A percentile compares a stretch with the other conserved stretches of the same genome.
phyloP scores from a whole-genome alignment of 2,888 invertebrate genomes.

The Argyresthia albistria region DNA sequence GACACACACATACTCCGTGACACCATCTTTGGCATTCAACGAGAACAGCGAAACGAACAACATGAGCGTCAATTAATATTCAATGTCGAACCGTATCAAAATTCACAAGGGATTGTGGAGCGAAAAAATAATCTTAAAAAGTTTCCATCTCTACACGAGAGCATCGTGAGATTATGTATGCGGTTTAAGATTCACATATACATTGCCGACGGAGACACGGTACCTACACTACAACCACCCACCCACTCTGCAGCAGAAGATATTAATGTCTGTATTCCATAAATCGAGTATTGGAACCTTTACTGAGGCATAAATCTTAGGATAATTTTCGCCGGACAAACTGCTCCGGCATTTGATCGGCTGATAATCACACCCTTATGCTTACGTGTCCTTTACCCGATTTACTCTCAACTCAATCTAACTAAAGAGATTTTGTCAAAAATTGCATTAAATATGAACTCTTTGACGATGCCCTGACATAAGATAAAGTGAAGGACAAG shows the following conservation, averaged over 20 bases:
- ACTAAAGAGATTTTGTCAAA: too few relatives aligned
- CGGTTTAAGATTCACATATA: constrained; percentile 21
- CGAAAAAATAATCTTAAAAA: constrained; percentile 23
- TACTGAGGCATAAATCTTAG: too few relatives aligned
- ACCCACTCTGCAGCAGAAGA: background rate
- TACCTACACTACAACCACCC: background rate
- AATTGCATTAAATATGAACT: too few relatives aligned
- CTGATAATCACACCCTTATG: too few relatives aligned
- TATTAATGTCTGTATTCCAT: background rate
- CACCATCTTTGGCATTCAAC: constrained; percentile 26
- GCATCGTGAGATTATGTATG: too few relatives aligned
- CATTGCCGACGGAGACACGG: constrained; percentile 8
- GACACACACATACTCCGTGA: background rate
- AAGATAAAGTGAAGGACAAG: too few relatives aligned
- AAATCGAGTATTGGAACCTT: background rate
- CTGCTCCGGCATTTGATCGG: too few relatives aligned
- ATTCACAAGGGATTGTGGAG: constrained; percentile 24
- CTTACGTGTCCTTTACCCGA: too few relatives aligned
- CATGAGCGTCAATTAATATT: constrained; percentile 13
- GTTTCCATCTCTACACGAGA: constrained; percentile 7
- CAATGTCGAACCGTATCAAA: constrained; percentile 53
- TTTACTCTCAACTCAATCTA: too few relatives aligned
- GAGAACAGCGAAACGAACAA: constrained; percentile 32
- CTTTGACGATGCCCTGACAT: too few relatives aligned
- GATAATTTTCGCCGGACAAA: too few relatives aligned